Evolutionary conservation across 1,140 invertebrate genomes (phyloP).

Genomic region (Drosophila gunungcola): DNA sequence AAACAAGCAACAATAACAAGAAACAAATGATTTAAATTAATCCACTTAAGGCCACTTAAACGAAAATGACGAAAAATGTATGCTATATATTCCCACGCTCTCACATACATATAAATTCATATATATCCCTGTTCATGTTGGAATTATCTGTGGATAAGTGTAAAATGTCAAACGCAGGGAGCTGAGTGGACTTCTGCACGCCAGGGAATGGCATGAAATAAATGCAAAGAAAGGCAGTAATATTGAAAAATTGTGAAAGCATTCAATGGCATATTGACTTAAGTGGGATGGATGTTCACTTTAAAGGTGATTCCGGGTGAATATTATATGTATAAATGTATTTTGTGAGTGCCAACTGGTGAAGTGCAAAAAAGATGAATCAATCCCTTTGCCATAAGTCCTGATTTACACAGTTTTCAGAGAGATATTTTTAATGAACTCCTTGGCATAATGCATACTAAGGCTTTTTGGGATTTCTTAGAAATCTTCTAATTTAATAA

Average conservation of each 20-base stretch:
- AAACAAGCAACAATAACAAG: constrained; percentile 51
- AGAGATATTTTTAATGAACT: no score
- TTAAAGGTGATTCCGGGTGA: constrained; percentile 1
- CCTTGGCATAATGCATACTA: background rate
- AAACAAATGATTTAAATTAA: constrained; percentile 76
- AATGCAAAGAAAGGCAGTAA: constrained; percentile 4
- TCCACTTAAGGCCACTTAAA: constrained; percentile 74
- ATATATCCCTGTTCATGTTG: constrained; percentile 4
- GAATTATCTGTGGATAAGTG: constrained; percentile 22
- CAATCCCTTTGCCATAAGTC: constrained; percentile 5
- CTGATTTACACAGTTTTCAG: background rate
- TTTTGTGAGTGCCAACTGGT: background rate
- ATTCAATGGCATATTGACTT: constrained; percentile 23
- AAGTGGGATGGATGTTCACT: constrained; percentile 17
- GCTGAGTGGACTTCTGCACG: constrained; percentile 1
- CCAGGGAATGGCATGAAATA: constrained; percentile 12
- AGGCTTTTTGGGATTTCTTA: no score
- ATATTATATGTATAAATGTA: background rate
- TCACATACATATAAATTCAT: constrained; percentile 4
- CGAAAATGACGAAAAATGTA: constrained; percentile 36
- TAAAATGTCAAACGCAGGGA: constrained; percentile 38
- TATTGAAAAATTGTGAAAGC: constrained; percentile 21
- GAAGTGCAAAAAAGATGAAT: constrained; percentile 7
- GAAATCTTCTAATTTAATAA: no score
- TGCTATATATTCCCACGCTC: constrained; percentile 25